Evolutionary conservation across 2,797 vertebrate species (phyloP), one percentile per base, ranked within the genome.

Genomic region (Euphonia xanthogaster): DNA sequence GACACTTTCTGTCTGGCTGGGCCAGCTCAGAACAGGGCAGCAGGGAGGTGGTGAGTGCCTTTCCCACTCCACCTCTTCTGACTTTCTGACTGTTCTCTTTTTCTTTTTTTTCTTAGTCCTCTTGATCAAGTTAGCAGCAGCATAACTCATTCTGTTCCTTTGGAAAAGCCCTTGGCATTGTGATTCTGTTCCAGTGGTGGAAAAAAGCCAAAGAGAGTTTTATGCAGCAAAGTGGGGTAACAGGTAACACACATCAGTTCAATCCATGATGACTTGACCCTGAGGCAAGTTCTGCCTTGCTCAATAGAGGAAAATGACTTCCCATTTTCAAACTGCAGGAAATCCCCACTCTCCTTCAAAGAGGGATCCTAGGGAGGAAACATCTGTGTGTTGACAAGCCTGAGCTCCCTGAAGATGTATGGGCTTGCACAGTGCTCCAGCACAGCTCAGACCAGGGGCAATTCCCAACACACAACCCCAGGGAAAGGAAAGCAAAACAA

Each of bases 291-390:
- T 89, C 90, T 92, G 86, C 76, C 77, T 97, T 94, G 87, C 77
- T 97, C 84, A 86, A 88, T 45, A 92, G 35, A 42, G 23, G 94
- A 95, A 96, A 96, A 93, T 78, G 44, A 96, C 91, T 97, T 97
- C 96, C 90, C 83, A 95, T 97, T 96, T 93, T 94, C 71, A 88
- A 92, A 89, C 47, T 75, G 84, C 92, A 94, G 83, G 94, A 81
- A 92, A 96, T 88, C 76, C 90, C 93, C 93, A 54, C 62, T 91
- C 27, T 72, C 19, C 12, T 31, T 94, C 88, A 96, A 90, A 90
- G 78, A 95, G 73, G 74, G 94, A 82, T 82, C 54, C 61, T 66
- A n/a, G 48, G 91, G 87, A 97, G 97, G 97, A 98, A 98, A 98
- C 98, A 98, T 97, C 98, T 98, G 98, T 90, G 90, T 25, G 14